Base-by-base conservation (phyloP, 2,797 vertebrate genomes). In the Steatocranus sp. region DNA sequence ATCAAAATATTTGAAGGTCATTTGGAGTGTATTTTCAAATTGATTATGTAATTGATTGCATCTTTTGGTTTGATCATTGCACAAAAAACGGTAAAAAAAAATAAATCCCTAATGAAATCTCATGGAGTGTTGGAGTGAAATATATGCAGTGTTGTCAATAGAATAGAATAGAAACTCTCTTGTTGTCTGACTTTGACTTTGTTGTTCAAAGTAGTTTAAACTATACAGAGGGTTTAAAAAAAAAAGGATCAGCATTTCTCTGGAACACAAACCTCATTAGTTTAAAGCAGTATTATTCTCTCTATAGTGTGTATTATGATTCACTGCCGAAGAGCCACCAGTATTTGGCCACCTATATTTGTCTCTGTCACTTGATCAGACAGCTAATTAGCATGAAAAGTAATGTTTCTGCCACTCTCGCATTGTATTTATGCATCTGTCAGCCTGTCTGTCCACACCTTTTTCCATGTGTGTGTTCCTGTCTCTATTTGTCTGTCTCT, bases 331-430 rank as follows among this genome's bases (percentile, higher is more conserved):
- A 50, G 56, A 76, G 25, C 20, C 66, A 66, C 41, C 46, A 63
- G 61, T 81, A 78, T 76, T 14, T 25, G 56, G 79, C 11, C 61
- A 77, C 76, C 75, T 77, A 63, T 87, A 88, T 92, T 89, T 88
- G 80, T 92, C 88, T 92, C 75, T 77, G 87, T 78, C 85, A 84
- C 82, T 83, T 83, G 86, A 87, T 89, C 84, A 92, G 84, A 91
- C 88, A 88, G 80, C 85, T 88, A 88, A 93, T 94, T 92, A 91
- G 86, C 77, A 88, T 88, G 84, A 91, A 81, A 87, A 91, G 78
- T 85, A 84, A 90, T 86, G 82, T 73, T 75, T 85, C 85, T 90
- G 82, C 63, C 83, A 70, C 54, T 86, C 58, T 79, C 20, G 76
- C 46, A 2, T 66, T 76, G 34, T 82, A 88, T 89, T 90, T 82